Percentiles rank a stretch among this genome's conserved stretches.
Evolutionary conservation across 2,797 vertebrate genomes (phyloP).

Genomic region (Myiotriccus ornatus): DNA sequence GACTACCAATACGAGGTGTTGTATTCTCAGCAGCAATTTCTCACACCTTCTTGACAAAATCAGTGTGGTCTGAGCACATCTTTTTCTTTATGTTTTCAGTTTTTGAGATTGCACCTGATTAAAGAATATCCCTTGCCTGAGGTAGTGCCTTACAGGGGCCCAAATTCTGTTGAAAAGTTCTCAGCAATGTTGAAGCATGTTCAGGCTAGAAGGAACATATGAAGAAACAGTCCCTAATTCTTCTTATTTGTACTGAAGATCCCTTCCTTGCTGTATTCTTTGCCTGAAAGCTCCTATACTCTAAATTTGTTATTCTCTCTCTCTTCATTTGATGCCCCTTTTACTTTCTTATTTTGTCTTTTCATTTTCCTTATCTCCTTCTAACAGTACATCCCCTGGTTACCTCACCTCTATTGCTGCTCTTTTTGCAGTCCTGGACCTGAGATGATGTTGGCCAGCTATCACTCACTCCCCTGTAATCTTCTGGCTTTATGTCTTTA

Average conservation of each 20-base stretch:
- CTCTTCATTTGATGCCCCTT: not conserved
- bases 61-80: not conserved
- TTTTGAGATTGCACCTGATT: not conserved
- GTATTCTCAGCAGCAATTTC: not conserved
- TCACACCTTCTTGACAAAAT: not conserved
- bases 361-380: not conserved
- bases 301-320: not conserved
- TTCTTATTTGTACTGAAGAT: not conserved
- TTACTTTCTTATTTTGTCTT: not conserved
- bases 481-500: not conserved
- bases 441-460: fast-evolving
- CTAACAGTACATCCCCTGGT: not conserved
- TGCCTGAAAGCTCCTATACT: not conserved
- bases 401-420: not conserved
- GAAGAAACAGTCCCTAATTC: not conserved
- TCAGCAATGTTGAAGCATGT: not conserved
- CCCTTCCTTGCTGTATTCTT: not conserved
- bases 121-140: not conserved
- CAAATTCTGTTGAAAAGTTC: not conserved
- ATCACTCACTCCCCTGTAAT: not conserved
- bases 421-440: not conserved
- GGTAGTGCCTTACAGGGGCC: not conserved
- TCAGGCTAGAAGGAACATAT: not conserved
- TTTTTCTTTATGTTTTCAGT: not conserved
- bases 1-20: not conserved